These are phyloP conservation scores for Brienomyrus brachyistius DNA, from an alignment of 2,113 vertebrate genomes.

Conservation along the genomic window DNA sequence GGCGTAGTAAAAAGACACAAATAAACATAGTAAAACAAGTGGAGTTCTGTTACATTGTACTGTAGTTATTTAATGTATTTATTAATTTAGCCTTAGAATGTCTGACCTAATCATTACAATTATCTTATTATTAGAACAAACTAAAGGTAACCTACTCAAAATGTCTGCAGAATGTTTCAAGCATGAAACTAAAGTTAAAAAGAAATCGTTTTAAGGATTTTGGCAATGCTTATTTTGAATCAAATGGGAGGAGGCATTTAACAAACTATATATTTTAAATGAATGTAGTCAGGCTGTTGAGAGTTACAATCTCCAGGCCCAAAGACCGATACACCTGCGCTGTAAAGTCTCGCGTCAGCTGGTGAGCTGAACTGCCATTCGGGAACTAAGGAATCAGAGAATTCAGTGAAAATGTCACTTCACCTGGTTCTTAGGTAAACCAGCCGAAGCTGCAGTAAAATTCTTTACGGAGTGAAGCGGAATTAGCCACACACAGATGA, in stretches of 20 bases:
- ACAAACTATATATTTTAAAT: background rate
- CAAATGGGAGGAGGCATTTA: background rate
- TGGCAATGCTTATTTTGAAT: background rate
- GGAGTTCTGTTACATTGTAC: background rate
- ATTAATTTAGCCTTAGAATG: background rate
- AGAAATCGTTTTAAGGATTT: background rate
- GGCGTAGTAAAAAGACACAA: background rate
- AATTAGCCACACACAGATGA: slow-evolving; percentile 34
- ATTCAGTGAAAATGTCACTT: slow-evolving; percentile 23
- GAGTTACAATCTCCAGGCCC: background rate
- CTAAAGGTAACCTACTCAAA: background rate
- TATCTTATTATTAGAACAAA: background rate
- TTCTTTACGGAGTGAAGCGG: slow-evolving; percentile 27
- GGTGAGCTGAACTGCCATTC: background rate
- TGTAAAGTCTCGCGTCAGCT: background rate
- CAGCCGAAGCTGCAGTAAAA: slow-evolving; percentile 14
- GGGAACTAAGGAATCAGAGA: background rate
- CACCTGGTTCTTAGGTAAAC: slow-evolving; percentile 16
- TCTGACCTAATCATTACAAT: background rate
- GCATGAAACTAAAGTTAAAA: background rate
- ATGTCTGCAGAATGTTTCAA: background rate
- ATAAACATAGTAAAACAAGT: background rate
- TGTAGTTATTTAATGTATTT: background rate
- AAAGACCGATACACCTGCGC: background rate
- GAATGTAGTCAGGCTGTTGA: background rate